Base-by-base conservation (phyloP, 2,888 invertebrate species). In the Cloeon dipterum region DNA sequence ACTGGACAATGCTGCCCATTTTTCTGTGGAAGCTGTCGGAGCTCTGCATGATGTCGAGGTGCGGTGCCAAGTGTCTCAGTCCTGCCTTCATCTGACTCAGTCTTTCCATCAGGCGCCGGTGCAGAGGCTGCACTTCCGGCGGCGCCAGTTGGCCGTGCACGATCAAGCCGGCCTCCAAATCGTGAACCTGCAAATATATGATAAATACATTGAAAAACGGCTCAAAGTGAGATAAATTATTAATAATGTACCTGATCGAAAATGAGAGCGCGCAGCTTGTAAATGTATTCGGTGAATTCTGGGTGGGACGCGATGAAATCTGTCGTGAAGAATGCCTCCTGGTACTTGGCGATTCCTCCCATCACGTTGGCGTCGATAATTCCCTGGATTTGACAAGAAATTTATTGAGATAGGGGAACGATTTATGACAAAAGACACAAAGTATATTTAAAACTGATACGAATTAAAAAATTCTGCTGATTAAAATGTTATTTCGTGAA, bases 291-390 rank as follows among this genome's bases (percentile, higher is more conserved):
- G 39, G 65, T 56, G 52, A 65, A 66, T 29, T 68, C 66, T 0
- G 70, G 67, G 51, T 66, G 65, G 36, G 63, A 55, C 40, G 62
- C 59, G 1, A 67, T 54, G 51, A 83, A 91, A 46, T 86, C 85
- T 8, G 74, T 65, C 1, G 74, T 75, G 42, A 93, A 74, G 57
- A 94, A 94, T 0, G 93, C 89, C 47, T 88, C 88, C 52, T 91
- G 88, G 53, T 93, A 94, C 54, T 91, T 94, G 34, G 81, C 74
- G 41, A 89, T 78, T 11, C 93, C 93, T 3, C 93, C 86, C 68
- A 88, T 86, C 0, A 94, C 93, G 49, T 88, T 89, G 0, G 94
- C 91, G 58, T 93, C 91, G 44, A 93, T 86, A 21, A 89, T 85
- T 2, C 93, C 93, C 51, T 64, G n/a, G n/a, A n/a, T n/a, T n/a